Base-by-base conservation (phyloP, 1,140 invertebrate species). In the Magallana gigas region DNA sequence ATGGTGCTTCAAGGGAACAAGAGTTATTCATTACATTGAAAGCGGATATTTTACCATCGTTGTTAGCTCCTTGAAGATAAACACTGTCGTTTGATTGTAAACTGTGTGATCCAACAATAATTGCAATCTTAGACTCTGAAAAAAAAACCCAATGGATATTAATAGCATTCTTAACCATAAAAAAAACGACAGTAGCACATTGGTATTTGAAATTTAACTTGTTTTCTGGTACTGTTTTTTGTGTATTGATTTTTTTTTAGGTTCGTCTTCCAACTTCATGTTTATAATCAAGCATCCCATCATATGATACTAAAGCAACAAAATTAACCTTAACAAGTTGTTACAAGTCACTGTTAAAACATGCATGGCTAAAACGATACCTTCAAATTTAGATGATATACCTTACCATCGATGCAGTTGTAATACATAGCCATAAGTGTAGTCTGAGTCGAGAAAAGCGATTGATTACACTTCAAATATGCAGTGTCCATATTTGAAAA, bases 381-480 rank as follows among this genome's bases (percentile, higher is more conserved):
- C 36, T 36, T 1, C 36, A 36, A 3, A 36, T 36, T 36, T 36
- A 36, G 36, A 36, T 23, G 5, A 71, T 23, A 23, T 23, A 12
- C n/a, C 80, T 56, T 29, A 82, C 80, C 80, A n/a, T 82, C 80
- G 57, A 82, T 82, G 48, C 80, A 82, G 14, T 57, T 8, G 57
- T 82, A 82, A 11, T 57, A n/a, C 11, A 82, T 57, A 9, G 80
- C 80, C 80, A 82, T 82, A 8, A 57, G 57, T 8, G 80, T 82
- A 29, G 80, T 82, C 14, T 57, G 48, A n/a, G 48, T 8, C n/a
- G 18, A 58, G 36, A 29, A 82, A 6, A n/a, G 7, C n/a, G 80
- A 57, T 57, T 82, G 48, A 12, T 58, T 29, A 57, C 80, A 82
- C 5, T 8, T 8, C 11, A 82, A 5, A 18, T 82, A 82, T n/a